Evolutionary conservation across 2,888 invertebrate species (phyloP).

Genomic region (Nomada fucata): DNA sequence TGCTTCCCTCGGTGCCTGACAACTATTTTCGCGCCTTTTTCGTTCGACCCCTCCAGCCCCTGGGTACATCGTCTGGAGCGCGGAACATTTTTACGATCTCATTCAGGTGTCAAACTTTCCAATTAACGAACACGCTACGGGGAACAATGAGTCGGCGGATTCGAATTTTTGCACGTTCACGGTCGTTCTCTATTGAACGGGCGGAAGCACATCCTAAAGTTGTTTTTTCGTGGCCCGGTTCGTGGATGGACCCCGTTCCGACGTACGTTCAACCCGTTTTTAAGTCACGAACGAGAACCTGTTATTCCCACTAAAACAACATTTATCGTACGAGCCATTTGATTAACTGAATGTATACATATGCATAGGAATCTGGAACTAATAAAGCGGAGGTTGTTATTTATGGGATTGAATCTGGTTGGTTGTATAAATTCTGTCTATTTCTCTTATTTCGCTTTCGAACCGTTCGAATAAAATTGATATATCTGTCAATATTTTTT

Average conservation of each 20-base stretch:
- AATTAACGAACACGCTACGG: conserved; percentile 49
- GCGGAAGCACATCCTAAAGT: conserved; percentile 42
- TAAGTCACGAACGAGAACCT: conserved; percentile 20
- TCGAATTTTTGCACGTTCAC: conserved; percentile 53
- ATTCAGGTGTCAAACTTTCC: conserved; percentile 61
- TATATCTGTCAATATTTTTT: no score
- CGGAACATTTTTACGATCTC: conserved; percentile 56
- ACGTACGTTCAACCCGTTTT: conserved; percentile 19
- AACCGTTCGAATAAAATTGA: neutral
- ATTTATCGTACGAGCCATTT: neutral
- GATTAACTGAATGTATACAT: conserved; percentile 23
- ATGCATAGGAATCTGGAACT: neutral
- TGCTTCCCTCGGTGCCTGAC: conserved; percentile 4
- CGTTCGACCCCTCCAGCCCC: neutral
- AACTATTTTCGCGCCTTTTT: conserved; percentile 60
- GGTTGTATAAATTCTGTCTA: neutral
- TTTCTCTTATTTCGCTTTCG: neutral
- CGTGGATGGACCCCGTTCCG: neutral
- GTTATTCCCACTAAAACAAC: conserved; percentile 7
- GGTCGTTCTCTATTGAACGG: conserved; percentile 41
- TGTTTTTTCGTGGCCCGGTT: conserved; percentile 30
- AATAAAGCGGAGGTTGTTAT: neutral
- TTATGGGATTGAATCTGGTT: neutral
- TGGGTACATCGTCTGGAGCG: neutral
- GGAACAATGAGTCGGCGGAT: conserved; percentile 53